Evolutionary conservation across 2,888 invertebrate genomes (phyloP), one percentile per base, ranked within the genome.

Genomic region (Orthosia cruda): DNA sequence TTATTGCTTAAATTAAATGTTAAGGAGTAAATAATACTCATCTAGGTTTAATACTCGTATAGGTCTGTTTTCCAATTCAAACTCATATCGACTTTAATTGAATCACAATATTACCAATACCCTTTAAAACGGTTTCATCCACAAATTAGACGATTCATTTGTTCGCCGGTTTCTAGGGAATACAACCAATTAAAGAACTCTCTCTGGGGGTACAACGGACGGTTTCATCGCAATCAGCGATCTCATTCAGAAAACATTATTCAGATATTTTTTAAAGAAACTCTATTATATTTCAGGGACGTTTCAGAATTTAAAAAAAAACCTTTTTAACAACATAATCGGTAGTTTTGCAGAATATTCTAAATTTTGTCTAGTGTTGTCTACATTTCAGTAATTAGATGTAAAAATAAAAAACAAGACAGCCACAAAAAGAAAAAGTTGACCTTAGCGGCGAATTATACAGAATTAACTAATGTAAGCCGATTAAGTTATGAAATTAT

Each of bases 171-270:
- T 71, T 61, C 62, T 40, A 66, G 63, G 32, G 62, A 55, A 69
- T 65, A 69, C 50, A 79, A 78, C 67, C 72, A 67, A 79, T 80
- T 72, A 80, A 32, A 63, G 57, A 78, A 50, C 49, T 55, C 62
- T 52, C 57, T 20, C 66, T 3, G 2, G 26, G 16, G 50, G 5
- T 58, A 59, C 66, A 80, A 71, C 71, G 16, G 63, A 20, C 12
- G 63, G 62, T 63, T 80, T 78, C 72, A 47, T 71, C 54, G 72
- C 79, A 80, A 80, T 83, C 80, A 83, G 47, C 40, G 18, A 59
- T 71, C 54, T 71, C 26, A 59, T 80, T 77, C 66, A 77, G 49
- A 82, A 77, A 62, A 62, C 16, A 45, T 11, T 26, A 26, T 26
- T 26, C 26, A 26, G 26, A 26, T 26, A 1, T 26, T 26, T 26